Base-by-base conservation (phyloP, 2,888 invertebrate species). In the Herminia tarsipennalis region DNA sequence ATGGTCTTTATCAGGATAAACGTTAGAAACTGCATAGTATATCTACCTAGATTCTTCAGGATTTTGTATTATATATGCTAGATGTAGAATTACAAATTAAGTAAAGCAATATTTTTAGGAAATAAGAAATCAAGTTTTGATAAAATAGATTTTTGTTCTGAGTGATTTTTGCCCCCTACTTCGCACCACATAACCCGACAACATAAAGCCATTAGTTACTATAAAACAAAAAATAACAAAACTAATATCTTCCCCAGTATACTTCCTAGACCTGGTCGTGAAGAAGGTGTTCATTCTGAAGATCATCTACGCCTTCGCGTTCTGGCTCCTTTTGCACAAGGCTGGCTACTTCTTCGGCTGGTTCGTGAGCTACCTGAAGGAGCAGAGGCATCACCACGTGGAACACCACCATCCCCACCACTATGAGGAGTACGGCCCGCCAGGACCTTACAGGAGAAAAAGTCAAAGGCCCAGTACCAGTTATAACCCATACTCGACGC, bases 211-310 rank as follows among this genome's bases (percentile, higher is more conserved):
- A n/a, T 1, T 9, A 3, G 1, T 17, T 9, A 4, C 3, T 1
- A 18, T 20, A 12, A 4, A 20, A 10, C 8, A 13, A 6, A 5
- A 13, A 12, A 8, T 24, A 48, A 0, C 6, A 28, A 3, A 24
- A 9, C 5, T 1, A 9, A 37, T 12, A 18, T 16, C 17, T 36
- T 29, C 48, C 39, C 8, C 81, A 91, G 90, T 90, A 9, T 89
- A 77, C 73, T 74, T 90, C 67, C 85, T 86, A 0, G 90, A 90
- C 36, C 52, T 91, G 5, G 65, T 89, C 2, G 56, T 90, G 2
- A 91, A 90, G 77, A 91, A 91, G 62, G 68, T 91, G 13, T 91
- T 91, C 66, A 61, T 91, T 2, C 70, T 91, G 3, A 91, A 90
- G 64, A 53, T 91, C 53, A 64, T 87, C 2, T 91, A 88, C 66